Evolutionary conservation across 2,113 vertebrate genomes (phyloP), one percentile per base, ranked within the genome.

Genomic region (Motacilla alba): DNA sequence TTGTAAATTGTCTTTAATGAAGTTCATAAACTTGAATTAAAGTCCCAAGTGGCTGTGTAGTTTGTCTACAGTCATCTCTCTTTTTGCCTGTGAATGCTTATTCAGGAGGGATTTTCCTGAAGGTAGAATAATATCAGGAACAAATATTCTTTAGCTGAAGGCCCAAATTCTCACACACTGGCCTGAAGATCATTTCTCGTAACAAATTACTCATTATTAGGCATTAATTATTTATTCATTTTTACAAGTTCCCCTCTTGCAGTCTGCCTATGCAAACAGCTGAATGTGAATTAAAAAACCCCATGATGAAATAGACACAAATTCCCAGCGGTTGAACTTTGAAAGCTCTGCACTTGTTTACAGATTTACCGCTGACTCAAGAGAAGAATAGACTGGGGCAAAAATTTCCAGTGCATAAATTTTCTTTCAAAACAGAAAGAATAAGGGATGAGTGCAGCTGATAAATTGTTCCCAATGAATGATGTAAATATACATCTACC

Each of bases 1-100:
- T 66, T 94, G 90, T 91, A 94, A 95, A 86, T 87, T 92, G 73
- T 83, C 73, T 90, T 83, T 90, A 96, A 88, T 88, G 90, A 90
- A 90, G 83, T 95, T 94, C 52, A 96, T 82, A 94, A 94, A 93
- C 88, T 83, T 93, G 79, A 96, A 94, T 92, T 96, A 80, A 93
- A 94, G 76, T 94, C 90, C 73, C 75, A 92, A 84, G 66, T 81
- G 85, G 20, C 85, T 92, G 31, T 58, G 73, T 68, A 87, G 80
- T 72, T 96, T 93, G 72, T 64, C 83, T 92, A 86, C 37, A 90
- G 84, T 87, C 44, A 96, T 92, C 28, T 52, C 64, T 92, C 64
- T 92, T 92, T 89, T 81, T 82, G 53, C 44, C 44, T 78, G 26
- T 87, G 67, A 74, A 66, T 52, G 55, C 22, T 91, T 80, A 86